Conservation (phyloP, 2,888 invertebrate species). For the Agelastica alni region DNA sequence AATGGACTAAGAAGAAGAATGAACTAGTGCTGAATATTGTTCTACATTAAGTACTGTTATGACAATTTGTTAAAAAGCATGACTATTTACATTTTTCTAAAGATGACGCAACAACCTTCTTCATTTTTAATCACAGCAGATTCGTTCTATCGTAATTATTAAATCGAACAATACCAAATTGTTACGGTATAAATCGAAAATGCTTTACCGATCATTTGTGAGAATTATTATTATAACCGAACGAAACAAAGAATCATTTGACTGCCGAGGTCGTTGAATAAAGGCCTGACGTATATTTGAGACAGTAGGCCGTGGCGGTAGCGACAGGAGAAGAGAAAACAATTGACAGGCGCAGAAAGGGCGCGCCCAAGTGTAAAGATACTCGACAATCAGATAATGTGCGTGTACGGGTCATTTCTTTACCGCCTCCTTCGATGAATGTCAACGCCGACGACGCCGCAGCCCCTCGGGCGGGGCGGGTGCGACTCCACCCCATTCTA, state of each 20-base stretch:
- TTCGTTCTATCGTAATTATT: constrained; percentile 5
- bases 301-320: constrained; percentile 44
- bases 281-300: constrained; percentile 28
- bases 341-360: constrained; percentile 49
- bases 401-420: constrained; percentile 48
- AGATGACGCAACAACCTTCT: constrained; percentile 6
- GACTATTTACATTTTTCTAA: constrained; percentile 8
- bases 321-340: constrained; percentile 29
- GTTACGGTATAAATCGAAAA: constrained; percentile 24
- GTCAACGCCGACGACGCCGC: constrained; percentile 33
- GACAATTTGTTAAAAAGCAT: constrained; percentile 16
- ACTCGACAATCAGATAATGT: constrained; percentile 47
- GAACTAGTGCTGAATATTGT: too few relatives aligned
- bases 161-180: constrained; percentile 24
- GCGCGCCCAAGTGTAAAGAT: constrained; percentile 49
- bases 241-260: constrained; percentile 26
- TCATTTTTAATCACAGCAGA: constrained; percentile 8
- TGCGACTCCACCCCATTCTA: constrained; percentile 24
- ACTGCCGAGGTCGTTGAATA: constrained; percentile 30
- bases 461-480: constrained; percentile 13
- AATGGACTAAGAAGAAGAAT: too few relatives aligned
- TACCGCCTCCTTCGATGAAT: constrained; percentile 41
- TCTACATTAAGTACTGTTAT: constrained; percentile 8
- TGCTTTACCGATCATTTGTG: constrained; percentile 16
- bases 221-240: constrained; percentile 8